These are phyloP conservation scores for Hylaea fasciaria DNA, from an alignment of 2,888 invertebrate genomes.

Conservation along the genomic window DNA sequence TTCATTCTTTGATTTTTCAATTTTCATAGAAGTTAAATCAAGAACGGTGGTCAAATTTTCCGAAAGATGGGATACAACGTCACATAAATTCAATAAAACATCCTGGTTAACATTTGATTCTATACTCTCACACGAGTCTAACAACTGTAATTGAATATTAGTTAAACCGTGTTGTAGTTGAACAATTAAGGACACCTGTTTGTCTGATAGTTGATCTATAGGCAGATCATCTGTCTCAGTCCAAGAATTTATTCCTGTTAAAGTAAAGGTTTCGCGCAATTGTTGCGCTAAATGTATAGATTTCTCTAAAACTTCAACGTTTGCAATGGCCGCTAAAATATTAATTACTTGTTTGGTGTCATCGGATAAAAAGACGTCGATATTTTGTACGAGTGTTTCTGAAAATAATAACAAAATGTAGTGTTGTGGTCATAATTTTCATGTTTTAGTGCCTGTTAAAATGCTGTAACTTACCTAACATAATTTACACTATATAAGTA, in stretches of 20 bases:
- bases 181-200: neutral
- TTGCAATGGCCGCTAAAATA: neutral
- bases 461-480: neutral
- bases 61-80: slow-evolving; percentile 21
- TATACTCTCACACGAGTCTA: slow-evolving; percentile 1
- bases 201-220: neutral
- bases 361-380: slow-evolving; percentile 39
- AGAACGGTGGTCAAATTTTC: slow-evolving; percentile 16
- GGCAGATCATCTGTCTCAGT: neutral
- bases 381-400: slow-evolving; percentile 45
- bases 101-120: neutral
- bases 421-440: neutral
- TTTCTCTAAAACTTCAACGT: slow-evolving; percentile 1
- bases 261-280: slow-evolving; percentile 8
- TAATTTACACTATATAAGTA: too few relatives aligned
- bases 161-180: slow-evolving; percentile 21
- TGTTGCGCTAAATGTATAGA: slow-evolving; percentile 12
- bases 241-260: neutral
- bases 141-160: slow-evolving; percentile 9
- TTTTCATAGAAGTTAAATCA: slow-evolving; percentile 14
- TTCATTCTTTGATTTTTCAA: neutral
- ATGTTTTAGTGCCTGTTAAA: neutral
- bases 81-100: neutral
- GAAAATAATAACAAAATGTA: slow-evolving; percentile 39
- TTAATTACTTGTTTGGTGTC: slow-evolving; percentile 16